Conservation (phyloP, 2,797 vertebrate species). For the Sebastes diploproa region DNA sequence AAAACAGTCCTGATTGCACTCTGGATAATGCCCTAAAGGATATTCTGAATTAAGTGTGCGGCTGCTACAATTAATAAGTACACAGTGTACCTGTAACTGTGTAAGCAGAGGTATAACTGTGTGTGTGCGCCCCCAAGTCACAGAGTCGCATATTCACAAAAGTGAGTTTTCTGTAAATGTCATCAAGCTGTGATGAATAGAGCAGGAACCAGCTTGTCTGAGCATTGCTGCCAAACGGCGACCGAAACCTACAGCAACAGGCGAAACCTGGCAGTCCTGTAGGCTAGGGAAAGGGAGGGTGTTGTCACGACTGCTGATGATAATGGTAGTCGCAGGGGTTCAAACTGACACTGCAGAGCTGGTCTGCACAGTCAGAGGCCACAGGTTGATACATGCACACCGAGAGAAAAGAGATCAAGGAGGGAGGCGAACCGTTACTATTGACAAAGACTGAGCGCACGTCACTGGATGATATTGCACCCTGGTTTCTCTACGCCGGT, state of each 20-base stretch:
- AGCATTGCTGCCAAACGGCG: slow-evolving; percentile 70
- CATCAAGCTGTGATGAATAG: slow-evolving; percentile 66
- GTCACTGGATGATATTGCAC: slow-evolving; percentile 23
- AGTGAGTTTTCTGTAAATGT: slow-evolving; percentile 58
- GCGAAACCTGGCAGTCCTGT: slow-evolving; percentile 84
- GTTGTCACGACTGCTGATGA: slow-evolving; percentile 63
- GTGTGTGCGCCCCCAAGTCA: slow-evolving; percentile 37
- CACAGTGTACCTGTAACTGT: not conserved
- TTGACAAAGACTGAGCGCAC: slow-evolving; percentile 39
- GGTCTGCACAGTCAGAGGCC: slow-evolving; percentile 78
- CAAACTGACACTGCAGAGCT: slow-evolving; percentile 77
- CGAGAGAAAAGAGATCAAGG: slow-evolving; percentile 19
- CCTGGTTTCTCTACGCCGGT: not conserved
- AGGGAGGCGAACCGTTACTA: slow-evolving; percentile 63
- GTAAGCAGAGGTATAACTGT: not conserved
- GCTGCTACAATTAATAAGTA: not conserved
- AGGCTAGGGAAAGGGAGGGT: slow-evolving; percentile 71
- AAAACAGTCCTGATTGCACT: slow-evolving; percentile 25
- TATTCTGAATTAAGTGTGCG: slow-evolving; percentile 8
- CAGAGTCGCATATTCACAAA: slow-evolving; percentile 41
- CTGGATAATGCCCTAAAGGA: slow-evolving; percentile 10
- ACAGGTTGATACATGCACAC: slow-evolving; percentile 74
- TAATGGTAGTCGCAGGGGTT: slow-evolving; percentile 66
- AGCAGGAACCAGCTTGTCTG: slow-evolving; percentile 84
- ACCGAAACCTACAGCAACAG: slow-evolving; percentile 84